Conservation (phyloP, 2,797 vertebrate genomes). For the Valencia hispanica region DNA sequence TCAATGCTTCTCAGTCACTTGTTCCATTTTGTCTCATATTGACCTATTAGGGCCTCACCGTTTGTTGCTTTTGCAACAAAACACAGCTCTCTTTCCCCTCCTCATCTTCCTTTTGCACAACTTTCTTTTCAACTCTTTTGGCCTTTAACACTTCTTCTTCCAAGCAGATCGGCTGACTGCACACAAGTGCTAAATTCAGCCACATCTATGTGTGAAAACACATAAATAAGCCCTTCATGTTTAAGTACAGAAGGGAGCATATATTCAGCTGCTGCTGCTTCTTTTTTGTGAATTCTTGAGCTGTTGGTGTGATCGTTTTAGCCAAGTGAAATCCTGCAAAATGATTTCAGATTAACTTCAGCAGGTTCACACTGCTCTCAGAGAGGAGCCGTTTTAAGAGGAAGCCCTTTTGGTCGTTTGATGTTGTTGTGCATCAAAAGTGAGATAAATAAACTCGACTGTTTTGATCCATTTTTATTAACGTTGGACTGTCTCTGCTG, state of each 20-base stretch:
- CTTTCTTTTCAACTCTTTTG: slow-evolving; percentile 18
- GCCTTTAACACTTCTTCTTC: slow-evolving; percentile 58
- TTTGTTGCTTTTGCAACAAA: background rate
- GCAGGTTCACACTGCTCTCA: slow-evolving; percentile 1
- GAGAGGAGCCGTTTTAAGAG: slow-evolving; percentile 3
- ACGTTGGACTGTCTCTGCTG: background rate
- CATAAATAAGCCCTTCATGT: background rate
- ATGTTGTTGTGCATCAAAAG: background rate
- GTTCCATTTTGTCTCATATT: background rate
- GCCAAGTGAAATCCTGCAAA: slow-evolving; percentile 15
- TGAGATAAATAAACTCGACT: background rate
- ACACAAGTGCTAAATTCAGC: background rate
- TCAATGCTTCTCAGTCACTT: background rate
- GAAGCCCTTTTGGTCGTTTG: background rate
- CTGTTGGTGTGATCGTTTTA: background rate
- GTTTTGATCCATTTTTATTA: background rate
- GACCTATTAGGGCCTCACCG: too few species aligned
- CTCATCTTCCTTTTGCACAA: slow-evolving; percentile 9
- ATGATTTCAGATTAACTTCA: slow-evolving; percentile 45
- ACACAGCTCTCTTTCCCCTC: slow-evolving; percentile 9
- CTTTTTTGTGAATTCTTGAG: background rate
- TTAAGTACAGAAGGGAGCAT: background rate
- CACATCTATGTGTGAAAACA: background rate
- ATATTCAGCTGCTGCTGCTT: background rate
- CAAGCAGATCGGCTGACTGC: slow-evolving; percentile 21